Evolutionary conservation across 1,140 invertebrate species (phyloP), one percentile per base, ranked within the genome.

Genomic region (Drosophila sulfurigaster): DNA sequence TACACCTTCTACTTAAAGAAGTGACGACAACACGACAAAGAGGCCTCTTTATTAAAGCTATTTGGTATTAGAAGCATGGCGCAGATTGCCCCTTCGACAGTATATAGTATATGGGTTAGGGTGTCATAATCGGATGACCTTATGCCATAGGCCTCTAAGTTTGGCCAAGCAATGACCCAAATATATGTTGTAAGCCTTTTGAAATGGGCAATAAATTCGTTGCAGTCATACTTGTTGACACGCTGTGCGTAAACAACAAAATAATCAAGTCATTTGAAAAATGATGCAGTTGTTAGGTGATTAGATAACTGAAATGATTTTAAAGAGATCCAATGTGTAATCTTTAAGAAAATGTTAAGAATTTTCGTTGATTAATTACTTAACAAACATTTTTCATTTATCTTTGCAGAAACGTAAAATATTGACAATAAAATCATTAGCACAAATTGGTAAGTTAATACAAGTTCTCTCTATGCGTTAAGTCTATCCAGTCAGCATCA

Each of bases 351-450:
- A 38, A 38, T 38, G 3, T 38, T 0, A 2, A 38, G 8, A 38
- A 38, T 38, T 67, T 67, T 25, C 35, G 3, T 32, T 52, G n/a
- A 15, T 25, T 28, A 51, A n/a, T 30, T 54, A 54, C 28, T 41
- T 8, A 16, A 30, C 8, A 11, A 32, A 6, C 38, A 46, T 46
- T 51, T 4, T 52, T 70, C 16, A 7, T 48, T 78, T 38, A 16
- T 57, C 32, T 13, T 45, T 15, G 70, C 83, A 8, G 71, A 86
- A 82, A 81, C 68, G 46, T 32, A 58, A 25, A 73, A 48, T 20
- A 45, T 49, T 67, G 82, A 86, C 79, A 86, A 86, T 86, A 86
- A 78, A 35, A 57, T 30, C n/a, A 68, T 71, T 60, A 63, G 60
- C 51, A 58, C 38, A 68, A 71, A 56, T 56, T 38, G 78, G 82